Evolutionary conservation across 2,113 vertebrate genomes (phyloP).

Genomic region (Misgurnus mizolepis): DNA sequence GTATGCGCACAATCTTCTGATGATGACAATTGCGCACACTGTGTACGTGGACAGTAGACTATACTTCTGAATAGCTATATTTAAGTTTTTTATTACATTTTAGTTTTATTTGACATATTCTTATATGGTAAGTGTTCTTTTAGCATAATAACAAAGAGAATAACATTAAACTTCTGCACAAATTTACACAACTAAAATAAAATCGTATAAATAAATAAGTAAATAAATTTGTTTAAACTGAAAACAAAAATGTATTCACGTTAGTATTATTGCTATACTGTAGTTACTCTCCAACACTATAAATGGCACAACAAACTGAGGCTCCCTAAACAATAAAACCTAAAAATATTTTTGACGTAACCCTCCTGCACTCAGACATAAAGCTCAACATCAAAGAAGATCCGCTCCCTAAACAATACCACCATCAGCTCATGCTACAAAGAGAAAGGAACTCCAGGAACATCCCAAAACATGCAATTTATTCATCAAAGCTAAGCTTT

Average conservation of each 20-base stretch:
- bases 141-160: too few relatives aligned
- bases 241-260: neutral
- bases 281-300: neutral
- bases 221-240: neutral
- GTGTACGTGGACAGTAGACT: too few relatives aligned
- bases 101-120: too few relatives aligned
- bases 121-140: too few relatives aligned
- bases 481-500: constrained; percentile 44
- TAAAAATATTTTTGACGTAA: neutral
- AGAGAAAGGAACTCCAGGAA: constrained; percentile 12
- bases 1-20: too few relatives aligned
- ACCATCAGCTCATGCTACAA: neutral
- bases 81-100: too few relatives aligned
- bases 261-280: neutral
- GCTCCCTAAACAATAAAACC: neutral
- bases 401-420: neutral
- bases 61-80: too few relatives aligned
- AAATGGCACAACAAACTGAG: neutral
- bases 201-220: too few relatives aligned
- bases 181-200: too few relatives aligned
- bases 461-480: constrained; percentile 43
- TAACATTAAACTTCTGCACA: too few relatives aligned
- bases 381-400: neutral
- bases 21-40: too few relatives aligned
- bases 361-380: neutral